Evolutionary conservation across 1,140 invertebrate species (phyloP), one percentile per base, ranked within the genome.

Genomic region (Brachionus koreanus): DNA sequence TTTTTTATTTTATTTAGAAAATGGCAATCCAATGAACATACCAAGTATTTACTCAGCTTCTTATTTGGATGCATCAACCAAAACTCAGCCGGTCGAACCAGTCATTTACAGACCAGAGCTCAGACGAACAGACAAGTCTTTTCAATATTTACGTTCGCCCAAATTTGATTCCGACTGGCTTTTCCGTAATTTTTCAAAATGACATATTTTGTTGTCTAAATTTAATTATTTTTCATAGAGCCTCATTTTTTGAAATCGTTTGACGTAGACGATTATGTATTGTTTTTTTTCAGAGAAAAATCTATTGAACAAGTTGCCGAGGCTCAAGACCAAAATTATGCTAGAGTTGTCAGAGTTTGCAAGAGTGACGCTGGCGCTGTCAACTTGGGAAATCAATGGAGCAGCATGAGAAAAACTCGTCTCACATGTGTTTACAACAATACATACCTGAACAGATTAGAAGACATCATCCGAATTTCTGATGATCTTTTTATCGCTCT

Each of bases 181-280:
- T 2, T 42, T 10, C n/a, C 57, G 79, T 82, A 82, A 82, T 23
- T 72, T 69, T 72, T 72, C 5, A 16, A n/a, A 46, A 25, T n/a
- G 39, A 67, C 29, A n/a, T 0, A 13, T 63, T 49, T 29, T 63
- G n/a, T 82, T 39, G 29, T 82, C 37, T 65, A 5, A 82, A 12
- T 35, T 67, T 3, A 16, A 16, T 3, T 12, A 39, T 10, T 67
- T 82, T 42, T 85, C 85, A 10, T 82, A 88, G 87, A 95, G 84
- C 93, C 95, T 0, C 93, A 96, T 85, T 97, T 97, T 87, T 94
- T 96, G 74, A 93, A 93, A 1, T 95, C 94, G 72, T 96, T 95
- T 87, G 95, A 97, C 86, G 92, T 93, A 29, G 93, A 93, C 33
- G 90, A 92, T 72, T 93, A 93, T 87, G 92, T 96, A 0, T 96